Conservation (phyloP, 2,113 vertebrate genomes). For the Saccopteryx bilineata region DNA sequence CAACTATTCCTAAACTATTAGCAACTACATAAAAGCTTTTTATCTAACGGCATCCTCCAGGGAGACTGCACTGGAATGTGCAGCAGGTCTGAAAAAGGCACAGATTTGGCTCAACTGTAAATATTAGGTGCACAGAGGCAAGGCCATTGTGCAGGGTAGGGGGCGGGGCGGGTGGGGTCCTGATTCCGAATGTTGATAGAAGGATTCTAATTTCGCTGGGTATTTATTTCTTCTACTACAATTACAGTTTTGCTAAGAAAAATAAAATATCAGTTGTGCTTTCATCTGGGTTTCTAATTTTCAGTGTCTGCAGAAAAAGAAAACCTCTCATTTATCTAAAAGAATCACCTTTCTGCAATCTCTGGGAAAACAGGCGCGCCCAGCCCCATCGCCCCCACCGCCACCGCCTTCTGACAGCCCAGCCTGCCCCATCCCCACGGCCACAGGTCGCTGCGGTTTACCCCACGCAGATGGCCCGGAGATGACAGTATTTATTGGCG, state of each 20-base stretch:
- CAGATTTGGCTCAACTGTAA: slow-evolving; percentile 62
- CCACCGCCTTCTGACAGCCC: not conserved
- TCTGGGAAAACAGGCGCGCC: not conserved
- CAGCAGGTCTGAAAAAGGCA: slow-evolving; percentile 54
- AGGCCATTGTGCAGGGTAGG: slow-evolving; percentile 53
- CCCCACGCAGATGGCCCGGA: fast-evolving
- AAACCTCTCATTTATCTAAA: slow-evolving; percentile 38
- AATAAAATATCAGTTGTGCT: slow-evolving; percentile 60
- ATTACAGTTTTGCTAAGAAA: slow-evolving; percentile 72
- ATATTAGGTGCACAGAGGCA: slow-evolving; percentile 49
- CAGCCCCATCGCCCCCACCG: fast-evolving
- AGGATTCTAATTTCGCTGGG: slow-evolving; percentile 59
- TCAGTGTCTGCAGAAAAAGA: not conserved
- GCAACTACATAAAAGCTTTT: slow-evolving; percentile 58
- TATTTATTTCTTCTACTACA: slow-evolving; percentile 60
- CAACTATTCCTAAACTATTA: slow-evolving; percentile 64
- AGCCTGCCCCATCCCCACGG: no score
- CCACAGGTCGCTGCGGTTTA: not conserved
- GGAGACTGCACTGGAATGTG: slow-evolving; percentile 67
- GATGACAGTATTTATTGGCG: fast-evolving
- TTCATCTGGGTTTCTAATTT: slow-evolving; percentile 51
- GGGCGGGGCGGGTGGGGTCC: slow-evolving; percentile 34
- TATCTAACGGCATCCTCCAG: slow-evolving; percentile 56
- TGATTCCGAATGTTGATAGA: slow-evolving; percentile 59
- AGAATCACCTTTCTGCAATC: slow-evolving; percentile 49